Evolutionary conservation across 2,113 vertebrate species (phyloP).

Genomic region (Asarcornis scutulata): DNA sequence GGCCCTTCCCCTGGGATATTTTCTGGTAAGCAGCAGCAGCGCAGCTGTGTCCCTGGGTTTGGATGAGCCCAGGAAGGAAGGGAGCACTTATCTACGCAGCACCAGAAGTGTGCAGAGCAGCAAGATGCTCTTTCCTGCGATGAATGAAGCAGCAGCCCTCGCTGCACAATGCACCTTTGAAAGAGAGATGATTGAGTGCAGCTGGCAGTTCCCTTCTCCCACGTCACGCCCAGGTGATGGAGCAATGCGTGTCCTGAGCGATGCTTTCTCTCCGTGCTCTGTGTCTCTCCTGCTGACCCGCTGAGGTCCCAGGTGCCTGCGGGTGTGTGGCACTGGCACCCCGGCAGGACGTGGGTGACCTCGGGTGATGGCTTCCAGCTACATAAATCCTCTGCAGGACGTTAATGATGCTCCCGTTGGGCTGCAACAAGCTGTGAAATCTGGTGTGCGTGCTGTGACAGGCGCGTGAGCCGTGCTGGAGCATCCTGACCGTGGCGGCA

Average conservation of each 20-base stretch:
- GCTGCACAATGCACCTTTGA: background rate
- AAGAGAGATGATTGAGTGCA: background rate
- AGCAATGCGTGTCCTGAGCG: background rate
- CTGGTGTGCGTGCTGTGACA: background rate
- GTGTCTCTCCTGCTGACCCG: fast-evolving
- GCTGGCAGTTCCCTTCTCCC: background rate
- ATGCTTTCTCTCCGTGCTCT: background rate
- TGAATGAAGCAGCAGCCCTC: background rate
- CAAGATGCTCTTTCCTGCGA: background rate
- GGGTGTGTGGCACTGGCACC: background rate
- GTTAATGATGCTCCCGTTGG: background rate
- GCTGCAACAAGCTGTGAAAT: conserved; percentile 35
- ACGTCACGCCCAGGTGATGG: fast-evolving
- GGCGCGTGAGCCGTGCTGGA: background rate
- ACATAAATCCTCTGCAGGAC: background rate
- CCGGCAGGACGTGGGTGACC: background rate
- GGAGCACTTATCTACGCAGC: conserved; percentile 21
- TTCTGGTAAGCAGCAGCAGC: background rate
- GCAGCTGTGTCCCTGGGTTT: conserved; percentile 45
- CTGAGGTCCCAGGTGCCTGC: fast-evolving
- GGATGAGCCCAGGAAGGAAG: conserved; percentile 56
- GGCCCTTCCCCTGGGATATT: background rate
- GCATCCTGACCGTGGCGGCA: fast-evolving
- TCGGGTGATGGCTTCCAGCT: background rate
- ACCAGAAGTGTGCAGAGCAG: background rate